Conservation (phyloP, 2,797 vertebrate species). For the Miichthys miiuy region DNA sequence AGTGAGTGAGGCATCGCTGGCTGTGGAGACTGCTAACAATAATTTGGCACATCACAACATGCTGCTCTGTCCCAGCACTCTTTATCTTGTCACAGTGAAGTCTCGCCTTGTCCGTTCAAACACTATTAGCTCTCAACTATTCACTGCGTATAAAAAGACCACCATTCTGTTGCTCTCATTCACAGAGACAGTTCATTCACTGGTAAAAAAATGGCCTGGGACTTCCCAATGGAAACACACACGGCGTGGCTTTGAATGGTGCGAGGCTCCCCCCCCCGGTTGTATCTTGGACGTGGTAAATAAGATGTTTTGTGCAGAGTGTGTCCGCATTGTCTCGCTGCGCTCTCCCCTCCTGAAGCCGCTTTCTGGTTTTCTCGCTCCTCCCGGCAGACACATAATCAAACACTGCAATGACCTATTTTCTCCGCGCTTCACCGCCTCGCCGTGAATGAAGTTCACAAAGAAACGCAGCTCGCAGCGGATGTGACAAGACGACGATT, state of each 20-base stretch:
- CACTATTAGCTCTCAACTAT: conserved; percentile 46
- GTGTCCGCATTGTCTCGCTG: conserved; percentile 50
- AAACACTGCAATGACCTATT: conserved; percentile 85
- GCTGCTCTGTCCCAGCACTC: conserved; percentile 12
- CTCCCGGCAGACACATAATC: conserved; percentile 62
- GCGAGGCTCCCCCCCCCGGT: conserved; percentile 11
- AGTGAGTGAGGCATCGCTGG: not conserved
- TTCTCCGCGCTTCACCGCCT: conserved; percentile 68
- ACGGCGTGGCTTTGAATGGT: conserved; percentile 2
- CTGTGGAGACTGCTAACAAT: conserved; percentile 17
- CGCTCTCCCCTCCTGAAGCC: conserved; percentile 36
- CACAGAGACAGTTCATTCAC: conserved; percentile 50
- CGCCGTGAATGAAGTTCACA: conserved; percentile 72
- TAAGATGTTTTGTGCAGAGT: conserved; percentile 25
- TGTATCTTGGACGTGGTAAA: not conserved
- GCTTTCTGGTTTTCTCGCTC: conserved; percentile 31
- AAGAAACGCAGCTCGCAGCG: conserved; percentile 54
- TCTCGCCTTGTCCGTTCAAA: not conserved
- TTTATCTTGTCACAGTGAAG: conserved; percentile 43
- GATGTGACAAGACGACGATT: conserved; percentile 39
- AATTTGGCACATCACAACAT: conserved; percentile 19
- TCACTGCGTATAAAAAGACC: conserved; percentile 38
- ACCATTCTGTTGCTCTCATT: conserved; percentile 53
- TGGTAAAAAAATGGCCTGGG: conserved; percentile 30
- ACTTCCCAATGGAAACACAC: conserved; percentile 27